Percentiles rank a stretch among this genome's conserved stretches.
These are phyloP conservation scores for Conopomorpha cramerella DNA, from an alignment of 1,140 invertebrate species.

Conservation along the genomic window DNA sequence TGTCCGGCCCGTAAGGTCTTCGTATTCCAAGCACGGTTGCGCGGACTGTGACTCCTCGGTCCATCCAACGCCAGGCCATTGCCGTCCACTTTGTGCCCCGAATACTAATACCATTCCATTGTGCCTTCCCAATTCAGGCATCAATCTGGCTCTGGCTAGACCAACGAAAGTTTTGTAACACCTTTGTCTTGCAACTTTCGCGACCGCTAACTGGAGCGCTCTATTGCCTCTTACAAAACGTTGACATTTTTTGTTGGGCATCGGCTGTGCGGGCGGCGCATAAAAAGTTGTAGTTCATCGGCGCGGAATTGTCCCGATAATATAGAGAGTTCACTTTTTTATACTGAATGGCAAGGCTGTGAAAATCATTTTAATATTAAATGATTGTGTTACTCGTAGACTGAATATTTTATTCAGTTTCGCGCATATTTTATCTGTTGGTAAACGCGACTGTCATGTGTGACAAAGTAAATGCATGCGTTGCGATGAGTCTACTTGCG, in stretches of 20 bases:
- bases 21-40: slow-evolving; percentile 39
- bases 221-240: too few relatives aligned
- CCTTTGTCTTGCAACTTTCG: slow-evolving; percentile 45
- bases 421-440: too few relatives aligned
- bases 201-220: slow-evolving; percentile 34
- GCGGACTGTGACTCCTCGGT: slow-evolving; percentile 45
- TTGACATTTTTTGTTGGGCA: too few relatives aligned
- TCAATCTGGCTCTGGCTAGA: slow-evolving; percentile 10
- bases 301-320: too few relatives aligned
- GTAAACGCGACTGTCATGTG: too few relatives aligned
- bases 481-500: slow-evolving; percentile 20
- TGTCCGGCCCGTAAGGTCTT: slow-evolving; percentile 19
- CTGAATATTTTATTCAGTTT: too few relatives aligned
- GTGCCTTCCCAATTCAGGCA: slow-evolving; percentile 18
- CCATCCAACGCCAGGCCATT: slow-evolving; percentile 29
- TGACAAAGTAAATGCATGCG: slow-evolving; percentile 9
- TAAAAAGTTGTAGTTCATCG: too few relatives aligned
- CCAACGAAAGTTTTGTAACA: slow-evolving; percentile 45
- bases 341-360: too few relatives aligned
- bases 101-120: slow-evolving; percentile 46
- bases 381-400: too few relatives aligned
- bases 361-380: too few relatives aligned
- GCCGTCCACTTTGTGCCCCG: slow-evolving; percentile 16
- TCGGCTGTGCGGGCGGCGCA: too few relatives aligned
- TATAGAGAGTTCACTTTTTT: too few relatives aligned